A percentile compares a stretch with the other conserved stretches of the same genome.
These are phyloP conservation scores for Pogoniulus pusillus DNA, from an alignment of 2,797 vertebrate species.

Conservation along the genomic window DNA sequence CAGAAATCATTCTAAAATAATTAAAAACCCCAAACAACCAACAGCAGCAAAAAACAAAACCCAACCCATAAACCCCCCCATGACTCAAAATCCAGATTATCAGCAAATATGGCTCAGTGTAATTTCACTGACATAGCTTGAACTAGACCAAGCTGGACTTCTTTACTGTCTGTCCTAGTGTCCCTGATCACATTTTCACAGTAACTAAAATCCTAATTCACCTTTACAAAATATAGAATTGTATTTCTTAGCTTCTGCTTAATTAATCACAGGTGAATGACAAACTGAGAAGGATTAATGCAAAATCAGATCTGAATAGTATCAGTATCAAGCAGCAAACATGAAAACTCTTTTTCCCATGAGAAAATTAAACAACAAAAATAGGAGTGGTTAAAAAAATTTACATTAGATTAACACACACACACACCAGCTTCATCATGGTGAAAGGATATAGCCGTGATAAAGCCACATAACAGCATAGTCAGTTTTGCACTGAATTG, in stretches of 20 bases:
- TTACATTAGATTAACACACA: accelerated
- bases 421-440: background rate
- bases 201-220: background rate
- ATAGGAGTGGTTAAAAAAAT: background rate
- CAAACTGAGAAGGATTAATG: background rate
- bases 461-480: background rate
- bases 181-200: background rate
- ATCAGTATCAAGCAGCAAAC: background rate
- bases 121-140: background rate
- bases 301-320: background rate
- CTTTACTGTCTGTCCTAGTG: background rate
- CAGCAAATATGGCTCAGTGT: background rate
- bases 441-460: background rate
- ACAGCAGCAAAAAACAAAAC: background rate
- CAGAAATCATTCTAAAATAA: background rate
- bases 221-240: background rate
- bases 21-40: background rate
- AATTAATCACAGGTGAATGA: background rate
- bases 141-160: background rate
- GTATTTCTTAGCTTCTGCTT: background rate
- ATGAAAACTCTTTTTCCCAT: background rate
- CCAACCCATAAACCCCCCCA: too few species aligned
- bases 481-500: background rate
- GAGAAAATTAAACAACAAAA: background rate
- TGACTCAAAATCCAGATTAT: background rate